Base-by-base conservation (phyloP, 1,140 invertebrate species). In the Drosophila leontia region DNA sequence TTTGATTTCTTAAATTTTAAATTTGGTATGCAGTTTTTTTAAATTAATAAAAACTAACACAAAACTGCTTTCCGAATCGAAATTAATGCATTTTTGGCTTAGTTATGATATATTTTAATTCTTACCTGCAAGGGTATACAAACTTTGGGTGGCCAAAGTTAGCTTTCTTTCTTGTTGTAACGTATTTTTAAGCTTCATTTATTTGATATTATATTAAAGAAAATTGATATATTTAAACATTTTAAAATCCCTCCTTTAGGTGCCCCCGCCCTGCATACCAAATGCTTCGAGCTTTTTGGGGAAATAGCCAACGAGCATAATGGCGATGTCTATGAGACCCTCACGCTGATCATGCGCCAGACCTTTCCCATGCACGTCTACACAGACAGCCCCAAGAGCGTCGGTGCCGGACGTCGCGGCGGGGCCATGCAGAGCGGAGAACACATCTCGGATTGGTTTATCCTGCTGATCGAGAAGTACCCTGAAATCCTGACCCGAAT, bases 361-460 rank as follows among this genome's bases (percentile, higher is more conserved):
- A 84, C 87, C 2, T 85, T 83, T 51, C 78, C 70, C 6, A 82
- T 92, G 60, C 91, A 92, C 47, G 72, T 79, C 12, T 91, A 77
- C 19, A 48, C 75, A 11, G 78, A 91, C 29, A 87, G 76, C 55
- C 65, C 80, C 0, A 80, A 72, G 7, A 68, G 51, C 12, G n/a
- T 48, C 12, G 77, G 85, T 1, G 55, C 47, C 2, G 69, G 77
- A 3, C 59, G 77, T 7, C 76, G 76, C 0, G 63, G 60, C n/a
- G 59, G 58, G 0, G 48, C 50, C 2, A 61, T 78, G 26, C 71
- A 80, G 44, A 56, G 44, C 23, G 78, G 77, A 13, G 91, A 92
- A 42, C 91, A 92, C 51, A 92, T 92, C 15, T 92, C 91, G 0
- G 91, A 92, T 60, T 92, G 91, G 87, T 92, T 92, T 60, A 83